Percentiles rank a stretch among this genome's conserved stretches.
These are phyloP conservation scores for Ondatra zibethicus DNA, from an alignment of 2,113 vertebrate genomes.

Conservation along the genomic window DNA sequence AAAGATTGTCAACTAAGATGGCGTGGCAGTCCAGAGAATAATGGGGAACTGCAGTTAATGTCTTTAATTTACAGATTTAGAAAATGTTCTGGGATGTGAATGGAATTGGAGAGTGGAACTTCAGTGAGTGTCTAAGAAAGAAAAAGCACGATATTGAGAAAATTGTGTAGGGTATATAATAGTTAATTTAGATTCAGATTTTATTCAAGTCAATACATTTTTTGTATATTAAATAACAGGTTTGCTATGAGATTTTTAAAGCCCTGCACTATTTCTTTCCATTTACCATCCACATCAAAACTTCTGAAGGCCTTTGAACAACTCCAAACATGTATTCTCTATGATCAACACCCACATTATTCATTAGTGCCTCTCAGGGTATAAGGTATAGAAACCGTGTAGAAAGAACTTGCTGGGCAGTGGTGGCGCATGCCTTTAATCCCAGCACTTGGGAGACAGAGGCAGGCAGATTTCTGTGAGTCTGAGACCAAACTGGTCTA, in stretches of 20 bases:
- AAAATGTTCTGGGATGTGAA: constrained; percentile 40
- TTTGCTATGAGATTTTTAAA: background rate
- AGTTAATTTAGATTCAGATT: constrained; percentile 5
- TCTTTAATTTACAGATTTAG: constrained; percentile 54
- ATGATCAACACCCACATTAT: background rate
- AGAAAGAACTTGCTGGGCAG: background rate
- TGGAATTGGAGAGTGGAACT: constrained; percentile 14
- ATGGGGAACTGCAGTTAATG: background rate
- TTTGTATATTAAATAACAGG: background rate
- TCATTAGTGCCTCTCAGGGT: background rate
- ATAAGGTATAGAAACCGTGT: background rate
- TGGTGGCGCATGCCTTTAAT: no score
- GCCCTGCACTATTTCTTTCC: background rate
- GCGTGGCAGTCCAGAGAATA: background rate
- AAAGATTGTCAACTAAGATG: constrained; percentile 58
- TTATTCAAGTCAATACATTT: background rate
- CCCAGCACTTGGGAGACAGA: no score
- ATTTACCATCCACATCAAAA: constrained; percentile 36
- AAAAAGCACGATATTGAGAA: constrained; percentile 62
- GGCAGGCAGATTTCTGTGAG: no score
- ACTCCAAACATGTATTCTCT: rapidly evolving
- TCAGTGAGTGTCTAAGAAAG: constrained; percentile 44
- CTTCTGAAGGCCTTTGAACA: constrained; percentile 12
- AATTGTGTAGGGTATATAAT: constrained; percentile 15
- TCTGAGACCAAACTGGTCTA: no score